Evolutionary conservation across 2,888 invertebrate genomes (phyloP).

Genomic region (Dasypogon diadema): DNA sequence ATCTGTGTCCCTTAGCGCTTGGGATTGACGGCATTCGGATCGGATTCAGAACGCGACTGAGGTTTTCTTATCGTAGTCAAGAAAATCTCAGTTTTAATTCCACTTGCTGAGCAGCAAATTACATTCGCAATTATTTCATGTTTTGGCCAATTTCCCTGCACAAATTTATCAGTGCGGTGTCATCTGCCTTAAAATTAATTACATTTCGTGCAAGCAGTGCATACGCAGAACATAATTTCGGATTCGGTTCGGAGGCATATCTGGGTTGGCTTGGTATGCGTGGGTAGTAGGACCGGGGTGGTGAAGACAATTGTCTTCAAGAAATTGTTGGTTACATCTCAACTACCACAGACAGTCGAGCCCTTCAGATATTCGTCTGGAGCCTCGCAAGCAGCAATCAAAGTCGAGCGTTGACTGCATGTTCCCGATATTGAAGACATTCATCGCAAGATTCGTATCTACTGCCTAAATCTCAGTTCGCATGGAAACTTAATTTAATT

Average conservation of each 20-base stretch:
- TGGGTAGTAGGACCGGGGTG: constrained; percentile 9
- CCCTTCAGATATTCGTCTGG: constrained; percentile 14
- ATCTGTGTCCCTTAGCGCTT: too few relatives aligned
- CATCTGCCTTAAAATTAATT: constrained; percentile 69
- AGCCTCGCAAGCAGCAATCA: constrained; percentile 34
- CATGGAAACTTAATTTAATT: constrained; percentile 18
- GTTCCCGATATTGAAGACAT: constrained; percentile 21
- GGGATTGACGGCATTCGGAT: too few relatives aligned
- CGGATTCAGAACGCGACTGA: too few relatives aligned
- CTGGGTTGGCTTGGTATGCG: constrained; percentile 9
- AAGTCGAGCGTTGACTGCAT: background rate
- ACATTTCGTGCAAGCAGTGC: constrained; percentile 49
- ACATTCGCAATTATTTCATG: constrained; percentile 70
- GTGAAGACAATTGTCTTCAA: constrained; percentile 26
- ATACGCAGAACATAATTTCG: background rate
- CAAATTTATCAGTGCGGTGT: constrained; percentile 69
- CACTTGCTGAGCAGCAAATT: constrained; percentile 63
- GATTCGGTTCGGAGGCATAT: too few relatives aligned
- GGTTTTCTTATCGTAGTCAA: background rate
- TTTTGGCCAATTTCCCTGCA: constrained; percentile 69
- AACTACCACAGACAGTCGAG: constrained; percentile 31
- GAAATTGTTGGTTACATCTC: constrained; percentile 41
- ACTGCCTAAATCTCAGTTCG: constrained; percentile 8
- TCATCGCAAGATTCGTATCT: constrained; percentile 21
- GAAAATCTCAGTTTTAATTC: constrained; percentile 24